phyloP scores from a whole-genome alignment of 2,113 vertebrate species.

The pig (Sus scrofa) region DNA sequence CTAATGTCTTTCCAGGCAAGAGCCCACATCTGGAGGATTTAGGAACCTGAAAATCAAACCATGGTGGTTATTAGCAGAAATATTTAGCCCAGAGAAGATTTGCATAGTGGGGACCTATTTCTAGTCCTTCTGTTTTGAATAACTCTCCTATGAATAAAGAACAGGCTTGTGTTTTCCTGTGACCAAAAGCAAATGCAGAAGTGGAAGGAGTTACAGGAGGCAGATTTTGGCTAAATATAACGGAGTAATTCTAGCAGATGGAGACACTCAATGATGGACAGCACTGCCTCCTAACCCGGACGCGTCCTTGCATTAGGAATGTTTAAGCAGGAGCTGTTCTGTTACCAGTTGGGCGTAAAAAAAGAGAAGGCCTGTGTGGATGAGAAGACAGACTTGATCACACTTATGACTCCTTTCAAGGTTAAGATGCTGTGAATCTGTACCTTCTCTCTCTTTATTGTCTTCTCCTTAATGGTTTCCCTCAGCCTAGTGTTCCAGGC shows the following conservation, averaged over 20 bases:
- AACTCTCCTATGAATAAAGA: neutral
- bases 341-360: neutral
- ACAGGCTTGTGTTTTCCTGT: slow-evolving; percentile 35
- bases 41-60: neutral
- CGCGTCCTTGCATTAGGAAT: neutral
- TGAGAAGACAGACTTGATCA: neutral
- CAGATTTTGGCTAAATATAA: slow-evolving; percentile 32
- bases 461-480: slow-evolving; percentile 1
- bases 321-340: neutral
- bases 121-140: neutral
- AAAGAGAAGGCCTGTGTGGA: neutral
- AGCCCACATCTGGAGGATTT: too few relatives aligned
- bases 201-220: neutral
- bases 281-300: neutral
- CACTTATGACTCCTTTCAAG: neutral
- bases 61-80: neutral
- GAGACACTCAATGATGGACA: neutral
- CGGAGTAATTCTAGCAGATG: slow-evolving; percentile 18
- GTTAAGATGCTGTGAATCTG: neutral
- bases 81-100: neutral
- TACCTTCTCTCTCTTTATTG: neutral
- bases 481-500: slow-evolving; percentile 35
- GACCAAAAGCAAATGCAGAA: slow-evolving; percentile 48
- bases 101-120: neutral
- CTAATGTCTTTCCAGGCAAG: neutral